Conservation (phyloP, 2,888 invertebrate genomes). For the Eurytoma californica region DNA sequence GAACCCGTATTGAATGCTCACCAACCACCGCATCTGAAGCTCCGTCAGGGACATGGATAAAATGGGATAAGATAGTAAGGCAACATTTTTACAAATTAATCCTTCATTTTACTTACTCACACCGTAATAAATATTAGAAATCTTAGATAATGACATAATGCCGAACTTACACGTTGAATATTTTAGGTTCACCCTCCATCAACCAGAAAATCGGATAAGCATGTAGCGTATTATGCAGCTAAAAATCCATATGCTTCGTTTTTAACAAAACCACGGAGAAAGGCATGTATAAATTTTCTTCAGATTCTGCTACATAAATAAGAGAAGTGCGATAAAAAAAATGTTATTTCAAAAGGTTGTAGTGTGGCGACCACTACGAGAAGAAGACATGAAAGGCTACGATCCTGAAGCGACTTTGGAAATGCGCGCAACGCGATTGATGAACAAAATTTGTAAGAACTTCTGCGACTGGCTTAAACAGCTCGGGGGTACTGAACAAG, state of each 20-base stretch:
- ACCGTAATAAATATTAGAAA: too few species aligned
- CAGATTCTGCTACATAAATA: not conserved
- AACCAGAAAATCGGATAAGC: conserved; percentile 37
- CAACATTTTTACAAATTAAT: too few species aligned
- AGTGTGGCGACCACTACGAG: conserved; percentile 67
- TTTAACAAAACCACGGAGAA: conserved; percentile 66
- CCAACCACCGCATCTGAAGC: too few species aligned
- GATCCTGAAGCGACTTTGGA: conserved; percentile 69
- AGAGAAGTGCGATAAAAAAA: not conserved
- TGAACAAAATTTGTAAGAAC: conserved; percentile 75
- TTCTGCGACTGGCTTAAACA: conserved; percentile 78
- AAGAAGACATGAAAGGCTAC: conserved; percentile 67
- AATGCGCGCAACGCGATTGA: conserved; percentile 65
- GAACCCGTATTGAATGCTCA: too few species aligned
- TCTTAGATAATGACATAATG: too few species aligned
- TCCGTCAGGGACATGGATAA: too few species aligned
- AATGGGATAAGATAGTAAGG: too few species aligned
- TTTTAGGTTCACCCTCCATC: conserved; percentile 69
- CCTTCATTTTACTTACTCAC: too few species aligned
- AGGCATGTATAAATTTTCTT: conserved; percentile 59
- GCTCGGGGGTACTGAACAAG: conserved; percentile 76
- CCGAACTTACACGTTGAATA: not conserved
- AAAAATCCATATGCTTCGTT: conserved; percentile 67
- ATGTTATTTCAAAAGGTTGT: conserved; percentile 62
- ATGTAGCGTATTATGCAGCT: not conserved